Percentiles rank a stretch among this genome's conserved stretches.
These are phyloP conservation scores for Nesogale talazaci DNA, from an alignment of 2,113 vertebrate genomes.

Conservation along the genomic window DNA sequence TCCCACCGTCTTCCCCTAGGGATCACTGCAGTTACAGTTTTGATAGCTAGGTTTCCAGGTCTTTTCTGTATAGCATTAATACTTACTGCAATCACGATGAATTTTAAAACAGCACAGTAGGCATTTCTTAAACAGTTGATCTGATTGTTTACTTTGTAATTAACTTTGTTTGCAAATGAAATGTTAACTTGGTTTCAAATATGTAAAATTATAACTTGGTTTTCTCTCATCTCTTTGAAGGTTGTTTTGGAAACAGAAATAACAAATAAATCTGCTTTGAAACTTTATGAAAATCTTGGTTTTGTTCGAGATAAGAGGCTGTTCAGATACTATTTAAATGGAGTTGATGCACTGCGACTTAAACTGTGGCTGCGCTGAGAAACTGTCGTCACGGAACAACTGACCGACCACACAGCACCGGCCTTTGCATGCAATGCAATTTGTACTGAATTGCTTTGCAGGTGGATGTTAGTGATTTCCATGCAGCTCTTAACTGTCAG, in stretches of 20 bases:
- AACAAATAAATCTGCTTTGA: constrained; percentile 99
- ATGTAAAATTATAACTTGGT: constrained; percentile 62
- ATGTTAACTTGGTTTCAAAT: constrained; percentile 49
- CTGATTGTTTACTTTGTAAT: constrained; percentile 18
- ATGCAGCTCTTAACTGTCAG: constrained; percentile 90
- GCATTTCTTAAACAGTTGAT: constrained; percentile 56
- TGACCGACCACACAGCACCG: constrained; percentile 82
- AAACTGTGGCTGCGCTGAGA: constrained; percentile 95
- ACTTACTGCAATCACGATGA: constrained; percentile 1
- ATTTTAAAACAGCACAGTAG: constrained; percentile 9
- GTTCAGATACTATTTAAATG: constrained; percentile 99
- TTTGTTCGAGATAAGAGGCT: constrained; percentile 99
- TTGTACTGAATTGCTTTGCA: constrained; percentile 90
- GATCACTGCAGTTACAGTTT: constrained; percentile 24
- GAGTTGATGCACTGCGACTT: constrained; percentile 95
- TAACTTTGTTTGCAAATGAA: constrained; percentile 50
- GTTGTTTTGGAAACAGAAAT: constrained; percentile 99
- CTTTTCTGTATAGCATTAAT: constrained; percentile 10
- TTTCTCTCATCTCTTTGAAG: constrained; percentile 83
- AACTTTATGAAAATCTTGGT: constrained; percentile 99
- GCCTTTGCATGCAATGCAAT: constrained; percentile 89
- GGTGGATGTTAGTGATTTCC: constrained; percentile 87
- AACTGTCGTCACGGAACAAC: constrained; percentile 82
- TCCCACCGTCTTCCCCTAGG: background rate
- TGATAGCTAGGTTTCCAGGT: background rate